Conservation (phyloP, 2,888 invertebrate species). For the Chaitophorus viminalis region DNA sequence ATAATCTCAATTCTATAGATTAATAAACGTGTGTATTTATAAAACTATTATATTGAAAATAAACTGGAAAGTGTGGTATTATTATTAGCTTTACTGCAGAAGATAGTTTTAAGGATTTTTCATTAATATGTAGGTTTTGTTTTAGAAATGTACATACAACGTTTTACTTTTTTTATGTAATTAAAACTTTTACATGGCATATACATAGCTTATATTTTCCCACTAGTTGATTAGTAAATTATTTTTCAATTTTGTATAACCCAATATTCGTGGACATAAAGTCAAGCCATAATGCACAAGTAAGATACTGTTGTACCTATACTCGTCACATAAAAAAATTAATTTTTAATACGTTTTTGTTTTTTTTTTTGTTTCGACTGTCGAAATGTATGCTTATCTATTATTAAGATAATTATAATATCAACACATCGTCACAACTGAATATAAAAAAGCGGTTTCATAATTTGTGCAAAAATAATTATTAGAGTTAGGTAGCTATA, state of each 20-base stretch:
- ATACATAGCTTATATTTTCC: not conserved
- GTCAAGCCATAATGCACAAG: not conserved
- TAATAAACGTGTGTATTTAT: too few relatives aligned
- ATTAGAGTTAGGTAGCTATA: too few relatives aligned
- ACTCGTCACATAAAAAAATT: not conserved
- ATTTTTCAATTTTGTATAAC: constrained; percentile 27
- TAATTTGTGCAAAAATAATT: too few relatives aligned
- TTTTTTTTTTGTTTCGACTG: too few relatives aligned
- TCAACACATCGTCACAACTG: too few relatives aligned
- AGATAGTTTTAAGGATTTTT: not conserved
- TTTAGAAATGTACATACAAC: constrained; percentile 9
- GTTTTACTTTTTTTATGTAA: not conserved
- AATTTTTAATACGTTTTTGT: too few relatives aligned
- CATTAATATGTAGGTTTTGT: constrained; percentile 33
- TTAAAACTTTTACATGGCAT: not conserved
- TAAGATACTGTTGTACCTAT: not conserved
- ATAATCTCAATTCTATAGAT: too few relatives aligned
- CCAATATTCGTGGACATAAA: not conserved
- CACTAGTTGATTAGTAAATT: constrained; percentile 20
- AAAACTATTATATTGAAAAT: too few relatives aligned
- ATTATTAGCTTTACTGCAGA: not conserved
- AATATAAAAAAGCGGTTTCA: too few relatives aligned
- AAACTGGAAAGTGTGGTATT: not conserved
- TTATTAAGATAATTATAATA: too few relatives aligned
- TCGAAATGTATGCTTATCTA: too few relatives aligned